Base-by-base conservation (phyloP, 2,797 vertebrate species). In the Fistularia commersonii region DNA sequence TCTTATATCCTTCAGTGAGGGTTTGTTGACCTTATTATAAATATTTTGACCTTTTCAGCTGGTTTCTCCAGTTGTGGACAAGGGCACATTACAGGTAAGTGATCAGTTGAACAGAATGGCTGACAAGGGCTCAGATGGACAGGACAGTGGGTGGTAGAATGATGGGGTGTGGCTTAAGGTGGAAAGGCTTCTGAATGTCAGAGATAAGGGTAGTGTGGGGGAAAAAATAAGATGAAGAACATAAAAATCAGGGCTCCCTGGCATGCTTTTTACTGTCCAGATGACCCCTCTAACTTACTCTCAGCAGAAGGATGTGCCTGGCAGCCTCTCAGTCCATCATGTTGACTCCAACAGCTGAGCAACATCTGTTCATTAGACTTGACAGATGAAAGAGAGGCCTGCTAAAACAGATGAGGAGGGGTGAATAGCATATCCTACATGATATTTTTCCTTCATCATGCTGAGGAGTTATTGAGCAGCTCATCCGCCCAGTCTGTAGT, bases 281-380 rank as follows among this genome's bases (percentile, higher is more conserved):
- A 83, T 85, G 83, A 85, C 86, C 85, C 70, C 60, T 66, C 73
- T 76, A 66, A 71, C 68, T 74, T 52, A 54, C 61, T 66, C 75
- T 61, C 76, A 76, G 84, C 81, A 83, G 83, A 83, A 87, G 76
- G 79, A 79, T 81, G 71, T 64, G 71, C 74, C 81, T 80, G 82
- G 81, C 84, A 88, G 81, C 76, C 41, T 70, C 72, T 79, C 80
- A 45, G 79, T 89, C 83, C 80, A 88, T 91, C 89, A 91, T 84
- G 77, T 73, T 76, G 85, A 84, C 83, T 86, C 77, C 79, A 87
- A 79, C 86, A 88, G 84, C 88, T 73, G 80, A 78, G 87, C 83
- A 89, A 88, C 89, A 92, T 90, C 91, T 92, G 91, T 87, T 92
- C 91, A 89, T 90, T 89, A 89, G 83, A 81, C 74, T 79, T 88